Evolutionary conservation across 2,797 vertebrate genomes (phyloP).

Genomic region (Rhabdomys pumilio): DNA sequence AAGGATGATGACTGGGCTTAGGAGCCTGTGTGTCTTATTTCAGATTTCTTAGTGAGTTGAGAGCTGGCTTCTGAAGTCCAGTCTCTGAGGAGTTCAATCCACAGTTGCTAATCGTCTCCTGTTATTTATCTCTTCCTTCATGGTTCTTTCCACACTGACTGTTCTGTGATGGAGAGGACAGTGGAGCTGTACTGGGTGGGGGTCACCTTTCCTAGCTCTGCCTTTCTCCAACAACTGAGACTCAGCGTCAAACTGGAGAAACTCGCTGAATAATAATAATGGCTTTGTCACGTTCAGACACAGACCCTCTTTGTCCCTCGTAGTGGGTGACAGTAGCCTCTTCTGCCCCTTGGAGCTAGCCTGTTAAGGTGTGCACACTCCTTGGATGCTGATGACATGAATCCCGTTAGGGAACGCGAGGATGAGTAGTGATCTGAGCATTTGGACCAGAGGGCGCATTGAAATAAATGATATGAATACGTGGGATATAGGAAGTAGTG

Average conservation of each 20-base stretch:
- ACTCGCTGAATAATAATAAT: too few relatives aligned
- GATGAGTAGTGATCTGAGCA: background rate
- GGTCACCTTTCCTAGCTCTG: background rate
- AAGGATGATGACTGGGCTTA: background rate
- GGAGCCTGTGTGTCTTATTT: background rate
- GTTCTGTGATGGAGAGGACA: background rate
- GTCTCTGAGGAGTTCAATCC: background rate
- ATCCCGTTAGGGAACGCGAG: too few relatives aligned
- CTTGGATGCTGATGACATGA: too few relatives aligned
- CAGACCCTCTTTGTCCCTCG: background rate
- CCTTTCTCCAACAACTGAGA: background rate
- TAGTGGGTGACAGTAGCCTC: background rate
- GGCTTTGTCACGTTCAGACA: background rate
- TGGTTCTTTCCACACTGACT: background rate
- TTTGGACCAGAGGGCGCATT: background rate
- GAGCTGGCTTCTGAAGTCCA: background rate
- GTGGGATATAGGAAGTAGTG: background rate
- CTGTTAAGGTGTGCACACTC: too few relatives aligned
- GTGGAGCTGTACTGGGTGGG: background rate
- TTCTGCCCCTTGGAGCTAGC: too few relatives aligned
- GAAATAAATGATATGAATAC: background rate
- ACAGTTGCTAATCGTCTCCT: background rate
- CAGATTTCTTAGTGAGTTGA: background rate
- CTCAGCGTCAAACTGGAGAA: background rate
- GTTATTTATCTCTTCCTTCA: background rate